phyloP scores from a whole-genome alignment of 2,113 vertebrate genomes.

The Toxostoma redivivum region DNA sequence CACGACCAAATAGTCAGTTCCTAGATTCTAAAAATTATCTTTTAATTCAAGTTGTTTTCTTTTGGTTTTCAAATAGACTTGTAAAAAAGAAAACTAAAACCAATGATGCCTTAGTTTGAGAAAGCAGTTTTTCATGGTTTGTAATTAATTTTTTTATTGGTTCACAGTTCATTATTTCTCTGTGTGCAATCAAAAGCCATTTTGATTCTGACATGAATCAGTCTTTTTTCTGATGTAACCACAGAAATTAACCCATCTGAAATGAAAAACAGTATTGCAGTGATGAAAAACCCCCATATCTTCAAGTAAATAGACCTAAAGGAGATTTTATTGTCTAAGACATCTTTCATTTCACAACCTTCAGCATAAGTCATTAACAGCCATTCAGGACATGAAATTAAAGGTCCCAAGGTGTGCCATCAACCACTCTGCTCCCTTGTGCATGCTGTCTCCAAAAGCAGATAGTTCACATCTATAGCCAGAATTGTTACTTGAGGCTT shows the following conservation, averaged over 20 bases:
- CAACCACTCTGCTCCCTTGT: not conserved
- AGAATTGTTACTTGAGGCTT: not conserved
- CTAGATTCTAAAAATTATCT: not conserved
- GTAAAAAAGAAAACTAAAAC: not conserved
- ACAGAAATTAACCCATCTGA: not conserved
- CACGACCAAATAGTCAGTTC: not conserved
- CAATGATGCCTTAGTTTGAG: not conserved
- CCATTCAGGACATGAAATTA: not conserved
- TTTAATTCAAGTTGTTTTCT: not conserved
- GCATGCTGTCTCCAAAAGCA: not conserved
- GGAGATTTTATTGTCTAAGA: not conserved
- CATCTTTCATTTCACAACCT: not conserved
- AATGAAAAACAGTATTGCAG: not conserved
- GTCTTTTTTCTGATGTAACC: not conserved
- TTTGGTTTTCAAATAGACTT: not conserved
- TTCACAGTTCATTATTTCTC: not conserved
- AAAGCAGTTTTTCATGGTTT: not conserved
- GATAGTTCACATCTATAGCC: not conserved
- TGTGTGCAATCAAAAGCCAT: not conserved
- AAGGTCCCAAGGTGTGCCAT: not conserved
- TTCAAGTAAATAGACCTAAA: not conserved
- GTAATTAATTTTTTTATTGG: not conserved
- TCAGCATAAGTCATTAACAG: not conserved
- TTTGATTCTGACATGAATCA: not conserved
- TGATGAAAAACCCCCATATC: not conserved